phyloP scores from a whole-genome alignment of 2,797 vertebrate species.

The Catamblyrhynchus diadema region DNA sequence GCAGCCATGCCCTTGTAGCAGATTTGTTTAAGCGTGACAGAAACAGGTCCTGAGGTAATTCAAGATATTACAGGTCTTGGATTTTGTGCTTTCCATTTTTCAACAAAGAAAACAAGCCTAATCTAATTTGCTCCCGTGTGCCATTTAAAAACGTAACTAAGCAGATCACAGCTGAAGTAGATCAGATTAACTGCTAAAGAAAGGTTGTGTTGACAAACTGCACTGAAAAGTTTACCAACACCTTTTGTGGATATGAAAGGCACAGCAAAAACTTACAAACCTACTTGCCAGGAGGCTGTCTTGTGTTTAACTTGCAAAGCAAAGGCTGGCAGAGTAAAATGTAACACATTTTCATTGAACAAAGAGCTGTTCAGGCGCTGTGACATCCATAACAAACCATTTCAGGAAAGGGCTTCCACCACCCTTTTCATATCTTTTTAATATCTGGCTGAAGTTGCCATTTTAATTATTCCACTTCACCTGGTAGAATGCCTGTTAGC shows the following conservation, averaged over 20 bases:
- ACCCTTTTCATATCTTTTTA: background rate
- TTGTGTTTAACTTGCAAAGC: background rate
- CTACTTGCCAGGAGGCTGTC: background rate
- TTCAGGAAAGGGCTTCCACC: background rate
- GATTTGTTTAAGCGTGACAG: background rate
- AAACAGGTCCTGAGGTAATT: background rate
- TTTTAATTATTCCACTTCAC: constrained; percentile 22
- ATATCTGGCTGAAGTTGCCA: background rate
- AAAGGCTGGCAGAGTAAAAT: background rate
- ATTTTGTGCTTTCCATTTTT: constrained; percentile 17
- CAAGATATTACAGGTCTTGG: background rate
- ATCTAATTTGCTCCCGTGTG: background rate
- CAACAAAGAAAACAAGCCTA: background rate
- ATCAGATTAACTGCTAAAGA: background rate
- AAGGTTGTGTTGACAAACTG: constrained; percentile 1
- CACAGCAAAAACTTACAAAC: background rate
- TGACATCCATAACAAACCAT: background rate
- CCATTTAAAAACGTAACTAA: background rate
- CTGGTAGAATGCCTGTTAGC: background rate
- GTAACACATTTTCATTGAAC: background rate
- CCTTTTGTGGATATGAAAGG: background rate
- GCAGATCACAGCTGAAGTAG: background rate
- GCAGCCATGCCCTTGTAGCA: background rate
- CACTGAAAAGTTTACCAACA: background rate
- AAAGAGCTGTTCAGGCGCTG: background rate